Conservation (phyloP, 2,113 vertebrate species). For the human (Homo sapiens) region DNA sequence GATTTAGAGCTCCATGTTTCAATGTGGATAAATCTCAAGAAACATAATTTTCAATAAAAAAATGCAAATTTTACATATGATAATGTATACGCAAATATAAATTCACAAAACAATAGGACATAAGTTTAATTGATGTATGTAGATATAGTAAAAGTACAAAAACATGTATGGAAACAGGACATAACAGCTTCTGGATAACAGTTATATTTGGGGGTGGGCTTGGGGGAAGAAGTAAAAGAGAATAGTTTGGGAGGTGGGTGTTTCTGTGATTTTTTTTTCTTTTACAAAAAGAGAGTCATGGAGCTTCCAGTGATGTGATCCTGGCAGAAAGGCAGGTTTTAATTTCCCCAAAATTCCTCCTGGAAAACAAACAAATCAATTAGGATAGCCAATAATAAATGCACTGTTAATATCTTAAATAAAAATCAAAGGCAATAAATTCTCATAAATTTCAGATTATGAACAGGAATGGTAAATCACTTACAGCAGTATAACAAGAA, state of each 20-base stretch:
- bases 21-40: background rate
- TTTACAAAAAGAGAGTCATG: background rate
- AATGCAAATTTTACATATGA: background rate
- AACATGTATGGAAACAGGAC: background rate
- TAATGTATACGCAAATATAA: background rate
- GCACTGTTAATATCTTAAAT: background rate
- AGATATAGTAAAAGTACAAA: background rate
- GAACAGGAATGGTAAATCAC: background rate
- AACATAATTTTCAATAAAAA: background rate
- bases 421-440: background rate
- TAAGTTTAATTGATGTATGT: background rate
- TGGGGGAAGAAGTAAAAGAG: background rate
- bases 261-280: background rate
- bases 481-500: background rate
- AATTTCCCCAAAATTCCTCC: slow-evolving; percentile 12
- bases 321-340: background rate
- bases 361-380: slow-evolving; percentile 34
- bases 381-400: background rate
- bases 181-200: background rate
- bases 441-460: background rate
- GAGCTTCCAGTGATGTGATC: background rate
- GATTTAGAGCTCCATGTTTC: background rate
- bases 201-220: background rate
- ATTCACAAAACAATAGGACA: background rate
- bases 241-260: background rate